Evolutionary conservation across 2,888 invertebrate species (phyloP), one percentile per base, ranked within the genome.

Genomic region (Agrotis segetum): DNA sequence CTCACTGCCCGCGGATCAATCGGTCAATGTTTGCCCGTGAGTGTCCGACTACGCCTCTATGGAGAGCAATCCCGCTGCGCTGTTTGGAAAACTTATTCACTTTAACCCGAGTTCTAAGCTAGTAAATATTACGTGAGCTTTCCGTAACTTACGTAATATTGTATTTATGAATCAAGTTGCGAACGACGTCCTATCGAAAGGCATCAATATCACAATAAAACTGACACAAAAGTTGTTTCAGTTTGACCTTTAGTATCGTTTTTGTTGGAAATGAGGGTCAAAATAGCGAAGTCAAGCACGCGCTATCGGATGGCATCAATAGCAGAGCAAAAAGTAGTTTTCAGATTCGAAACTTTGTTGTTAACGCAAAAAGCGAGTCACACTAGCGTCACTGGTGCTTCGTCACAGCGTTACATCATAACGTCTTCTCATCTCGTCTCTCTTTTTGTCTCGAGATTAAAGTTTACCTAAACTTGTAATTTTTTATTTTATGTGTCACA

Each of bases 1-100:
- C 21, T 44, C 11, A 13, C 5, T 29, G 53, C 17, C 9, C n/a
- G 49, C 52, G 21, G 49, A 66, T 74, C 55, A 56, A 50, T 50
- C 46, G 34, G 60, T 61, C 60, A 75, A 67, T 74, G 34, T 74
- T 74, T 55, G 46, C 67, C 40, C 44, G 47, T 14, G 44, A 19
- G 47, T 69, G 55, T 69, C 55, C 19, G 17, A 29, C 55, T 29
- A 7, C 52, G 17, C 17, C 55, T 14, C 34, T 16, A 17, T 16
- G 46, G 21, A 40, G 24, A 14, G 19, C 19, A 44, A 69, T 69
- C 40, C 69, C 47, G 21, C 47, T 68, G 47, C 47, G 21, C 47
- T 68, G 47, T 55, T 68, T 69, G 47, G 4, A 40, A 21, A 59
- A 72, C 21, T 34, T 21, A 50, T 71, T 70, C 13, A 21, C 16